These are phyloP conservation scores for Coturnix japonica DNA, from an alignment of 2,113 vertebrate genomes.

Conservation along the genomic window DNA sequence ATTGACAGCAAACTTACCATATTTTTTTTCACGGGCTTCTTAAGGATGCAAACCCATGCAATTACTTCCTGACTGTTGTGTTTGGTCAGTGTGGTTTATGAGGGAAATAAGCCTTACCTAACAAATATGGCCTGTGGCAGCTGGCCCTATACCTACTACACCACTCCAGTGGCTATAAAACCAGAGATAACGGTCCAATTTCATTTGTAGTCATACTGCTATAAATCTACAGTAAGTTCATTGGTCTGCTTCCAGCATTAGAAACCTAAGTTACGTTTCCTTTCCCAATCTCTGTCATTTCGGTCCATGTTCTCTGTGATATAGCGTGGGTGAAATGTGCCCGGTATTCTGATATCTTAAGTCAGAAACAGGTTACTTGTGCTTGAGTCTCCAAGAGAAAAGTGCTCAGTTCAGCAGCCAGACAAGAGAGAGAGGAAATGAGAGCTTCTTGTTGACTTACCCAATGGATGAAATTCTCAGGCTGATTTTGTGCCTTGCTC, in stretches of 20 bases:
- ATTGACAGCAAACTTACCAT: conserved; percentile 9
- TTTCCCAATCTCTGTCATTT: neutral
- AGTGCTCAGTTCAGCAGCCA: neutral
- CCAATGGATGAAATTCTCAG: neutral
- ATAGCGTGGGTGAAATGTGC: neutral
- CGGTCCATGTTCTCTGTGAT: neutral
- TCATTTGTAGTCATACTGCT: conserved; percentile 18
- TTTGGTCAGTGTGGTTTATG: conserved; percentile 14
- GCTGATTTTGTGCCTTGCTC: neutral
- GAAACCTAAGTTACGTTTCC: neutral
- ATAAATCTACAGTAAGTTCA: conserved; percentile 23
- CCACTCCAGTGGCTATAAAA: neutral
- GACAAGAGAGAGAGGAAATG: neutral
- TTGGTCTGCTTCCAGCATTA: conserved; percentile 8
- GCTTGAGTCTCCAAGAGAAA: neutral
- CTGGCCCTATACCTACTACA: conserved; percentile 3
- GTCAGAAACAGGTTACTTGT: conserved; percentile 6
- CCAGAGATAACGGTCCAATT: neutral
- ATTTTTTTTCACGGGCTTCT: conserved; percentile 51
- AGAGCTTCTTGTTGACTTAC: neutral
- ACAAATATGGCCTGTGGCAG: neutral
- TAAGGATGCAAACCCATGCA: conserved; percentile 47
- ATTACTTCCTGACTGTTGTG: conserved; percentile 61
- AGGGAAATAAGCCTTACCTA: conserved; percentile 19
- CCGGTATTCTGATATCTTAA: neutral